These are phyloP conservation scores for Aphelinus certus DNA, from an alignment of 1,140 invertebrate species.

Conservation along the genomic window DNA sequence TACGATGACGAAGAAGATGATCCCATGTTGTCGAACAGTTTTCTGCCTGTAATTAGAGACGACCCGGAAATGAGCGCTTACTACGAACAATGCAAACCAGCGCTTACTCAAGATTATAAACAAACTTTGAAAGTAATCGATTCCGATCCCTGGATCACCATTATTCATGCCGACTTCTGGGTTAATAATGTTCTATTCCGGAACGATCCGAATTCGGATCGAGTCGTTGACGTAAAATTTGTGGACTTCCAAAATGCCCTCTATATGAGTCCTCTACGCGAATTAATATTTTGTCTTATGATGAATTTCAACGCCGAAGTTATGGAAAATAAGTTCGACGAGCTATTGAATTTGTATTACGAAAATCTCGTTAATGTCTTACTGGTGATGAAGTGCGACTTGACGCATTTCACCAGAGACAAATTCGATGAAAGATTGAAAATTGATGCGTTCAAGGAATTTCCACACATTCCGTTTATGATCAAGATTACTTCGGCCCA, in stretches of 20 bases:
- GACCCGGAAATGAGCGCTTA: constrained; percentile 49
- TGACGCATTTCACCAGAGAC: constrained; percentile 41
- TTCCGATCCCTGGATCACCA: constrained; percentile 35
- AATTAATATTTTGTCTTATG: not conserved
- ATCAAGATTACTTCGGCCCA: constrained; percentile 51
- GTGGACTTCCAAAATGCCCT: constrained; percentile 5
- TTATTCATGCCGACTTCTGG: constrained; percentile 19
- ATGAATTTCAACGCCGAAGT: constrained; percentile 44
- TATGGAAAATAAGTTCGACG: constrained; percentile 58
- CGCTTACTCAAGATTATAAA: constrained; percentile 46
- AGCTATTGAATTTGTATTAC: constrained; percentile 67
- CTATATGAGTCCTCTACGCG: not conserved
- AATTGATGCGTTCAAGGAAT: constrained; percentile 45
- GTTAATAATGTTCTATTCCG: constrained; percentile 14
- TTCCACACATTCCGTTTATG: constrained; percentile 54
- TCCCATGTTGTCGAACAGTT: not conserved
- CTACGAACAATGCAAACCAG: constrained; percentile 47
- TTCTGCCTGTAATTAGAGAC: constrained; percentile 45
- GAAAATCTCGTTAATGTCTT: constrained; percentile 59
- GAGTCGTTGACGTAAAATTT: not conserved
- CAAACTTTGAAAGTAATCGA: constrained; percentile 40
- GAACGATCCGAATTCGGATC: not conserved
- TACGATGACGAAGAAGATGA: not conserved
- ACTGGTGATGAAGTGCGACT: constrained; percentile 49
- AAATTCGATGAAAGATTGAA: constrained; percentile 45